A percentile compares a stretch with the other conserved stretches of the same genome.
Evolutionary conservation across 2,797 vertebrate genomes (phyloP).

Genomic region (Jordanella pulchra): DNA sequence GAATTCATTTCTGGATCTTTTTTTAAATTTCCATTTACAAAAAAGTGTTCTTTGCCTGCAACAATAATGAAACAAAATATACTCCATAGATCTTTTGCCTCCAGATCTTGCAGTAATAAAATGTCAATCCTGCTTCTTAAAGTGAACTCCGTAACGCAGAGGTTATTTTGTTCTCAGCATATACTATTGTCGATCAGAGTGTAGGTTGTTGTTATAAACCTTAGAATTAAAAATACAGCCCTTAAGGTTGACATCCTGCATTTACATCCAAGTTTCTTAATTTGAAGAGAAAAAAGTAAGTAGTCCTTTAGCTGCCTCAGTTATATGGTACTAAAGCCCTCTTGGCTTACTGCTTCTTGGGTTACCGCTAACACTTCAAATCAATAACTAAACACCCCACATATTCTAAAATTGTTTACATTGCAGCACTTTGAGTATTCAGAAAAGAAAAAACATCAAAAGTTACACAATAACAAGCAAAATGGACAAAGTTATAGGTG

Average conservation of each 20-base stretch:
- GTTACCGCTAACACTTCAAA: neutral
- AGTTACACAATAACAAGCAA: neutral
- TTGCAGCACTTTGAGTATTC: no score
- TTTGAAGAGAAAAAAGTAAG: neutral
- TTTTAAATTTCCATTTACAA: no score
- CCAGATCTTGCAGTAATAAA: neutral
- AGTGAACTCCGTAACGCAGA: neutral
- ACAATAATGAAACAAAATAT: no score
- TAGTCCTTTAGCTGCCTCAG: neutral
- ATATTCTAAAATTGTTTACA: no score
- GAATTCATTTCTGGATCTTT: no score
- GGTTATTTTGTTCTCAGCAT: neutral
- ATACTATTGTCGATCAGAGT: neutral
- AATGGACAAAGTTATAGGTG: neutral
- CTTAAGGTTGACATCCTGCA: neutral
- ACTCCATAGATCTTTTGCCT: neutral
- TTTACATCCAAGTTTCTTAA: neutral
- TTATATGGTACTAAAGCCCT: neutral
- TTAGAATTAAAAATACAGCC: neutral
- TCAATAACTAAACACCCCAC: no score
- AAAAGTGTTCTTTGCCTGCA: no score
- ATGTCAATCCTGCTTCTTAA: no score
- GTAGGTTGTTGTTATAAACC: neutral
- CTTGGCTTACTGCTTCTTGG: neutral
- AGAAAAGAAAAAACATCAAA: no score